Base-by-base conservation (phyloP, 2,113 vertebrate genomes). In the Dipodomys ordii region DNA sequence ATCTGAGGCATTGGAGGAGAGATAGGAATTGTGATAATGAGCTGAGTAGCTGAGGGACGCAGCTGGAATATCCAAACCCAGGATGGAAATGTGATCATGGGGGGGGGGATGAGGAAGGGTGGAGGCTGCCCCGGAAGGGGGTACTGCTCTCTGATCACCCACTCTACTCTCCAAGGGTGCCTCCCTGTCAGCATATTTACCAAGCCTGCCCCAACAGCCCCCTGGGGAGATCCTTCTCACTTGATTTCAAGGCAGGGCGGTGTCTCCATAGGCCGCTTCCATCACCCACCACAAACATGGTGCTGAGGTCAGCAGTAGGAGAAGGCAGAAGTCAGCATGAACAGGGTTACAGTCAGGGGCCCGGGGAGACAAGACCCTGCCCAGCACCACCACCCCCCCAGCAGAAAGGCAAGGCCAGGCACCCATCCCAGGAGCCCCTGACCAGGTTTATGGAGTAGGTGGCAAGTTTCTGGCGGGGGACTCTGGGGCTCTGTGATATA, bases 271-370 rank as follows among this genome's bases (percentile, higher is more conserved):
- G 91, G 88, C 88, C 92, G 88, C 86, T 80, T 53, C 92, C 69
- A 16, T 19, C 53, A 57, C 82, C 25, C 76, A 93, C 85, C 83
- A 35, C 93, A 89, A 25, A 80, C 91, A 88, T 77, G 91, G 65
- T 27, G 77, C 96, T 95, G 92, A 93, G 83, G 95, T 95, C 95
- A 96, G 88, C 95, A 92, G 76, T 13, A 15, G 62, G 86, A 0
- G 4, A 90, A 76, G 64, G 79, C 53, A 0, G 13, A 88, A 88
- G 92, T 94, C 94, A 94, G 95, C 88, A 84, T 9, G 15, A 28
- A 23, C 9, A 72, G 39, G 46, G 44, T 39, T 35, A 49, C 16
- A 53, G 53, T 79, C 39, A 32, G n/a, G 88, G 68, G 90, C 82
- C 74, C 32, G 4, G 0, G 49, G 68, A 39, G 87, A 67, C 60